Evolutionary conservation across 2,888 invertebrate species (phyloP).

Genomic region (Temnothorax ravouxi): DNA sequence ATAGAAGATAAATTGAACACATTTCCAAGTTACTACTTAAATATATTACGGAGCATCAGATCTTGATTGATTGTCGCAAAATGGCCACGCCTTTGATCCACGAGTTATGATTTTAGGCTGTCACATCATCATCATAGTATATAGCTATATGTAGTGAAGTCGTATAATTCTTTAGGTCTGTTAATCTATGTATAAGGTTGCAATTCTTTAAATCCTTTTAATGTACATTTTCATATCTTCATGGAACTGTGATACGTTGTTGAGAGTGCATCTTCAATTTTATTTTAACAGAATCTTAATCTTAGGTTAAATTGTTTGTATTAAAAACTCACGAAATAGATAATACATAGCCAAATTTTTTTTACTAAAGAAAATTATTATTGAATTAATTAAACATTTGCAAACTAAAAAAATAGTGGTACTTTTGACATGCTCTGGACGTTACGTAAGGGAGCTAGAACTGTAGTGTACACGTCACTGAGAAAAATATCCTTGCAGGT

Average conservation of each 20-base stretch:
- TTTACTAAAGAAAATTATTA: background rate
- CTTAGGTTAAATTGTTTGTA: background rate
- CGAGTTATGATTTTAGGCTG: constrained; percentile 35
- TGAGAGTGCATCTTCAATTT: background rate
- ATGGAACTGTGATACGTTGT: background rate
- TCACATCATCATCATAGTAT: background rate
- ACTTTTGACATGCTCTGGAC: background rate
- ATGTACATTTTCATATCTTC: background rate
- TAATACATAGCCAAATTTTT: background rate
- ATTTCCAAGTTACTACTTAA: constrained; percentile 36
- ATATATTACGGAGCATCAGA: constrained; percentile 35
- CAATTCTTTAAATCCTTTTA: background rate
- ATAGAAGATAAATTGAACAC: constrained; percentile 41
- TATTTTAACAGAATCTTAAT: background rate
- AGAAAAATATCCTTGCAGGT: constrained; percentile 39
- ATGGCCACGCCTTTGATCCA: background rate
- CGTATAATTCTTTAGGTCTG: background rate
- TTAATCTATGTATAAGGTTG: background rate
- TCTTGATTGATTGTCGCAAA: constrained; percentile 45
- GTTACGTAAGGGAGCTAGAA: background rate
- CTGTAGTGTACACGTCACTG: constrained; percentile 3
- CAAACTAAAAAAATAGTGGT: background rate
- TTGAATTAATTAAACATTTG: background rate
- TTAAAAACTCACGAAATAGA: background rate
- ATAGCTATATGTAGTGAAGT: background rate